These are phyloP conservation scores for Tinamus major DNA, from an alignment of 2,797 vertebrate species.

Conservation along the genomic window DNA sequence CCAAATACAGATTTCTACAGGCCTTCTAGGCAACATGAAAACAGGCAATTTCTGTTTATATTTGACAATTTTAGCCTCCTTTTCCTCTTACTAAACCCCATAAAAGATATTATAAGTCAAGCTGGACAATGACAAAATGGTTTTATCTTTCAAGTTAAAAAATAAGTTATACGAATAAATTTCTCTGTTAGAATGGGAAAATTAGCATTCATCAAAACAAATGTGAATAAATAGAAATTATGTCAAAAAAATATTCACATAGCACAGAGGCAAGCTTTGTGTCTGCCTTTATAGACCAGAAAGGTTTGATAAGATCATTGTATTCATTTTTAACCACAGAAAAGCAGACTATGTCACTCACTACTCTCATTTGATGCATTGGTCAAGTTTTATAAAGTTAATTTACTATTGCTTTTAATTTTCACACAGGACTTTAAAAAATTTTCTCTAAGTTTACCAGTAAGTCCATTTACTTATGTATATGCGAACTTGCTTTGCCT, in stretches of 20 bases:
- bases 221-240: neutral
- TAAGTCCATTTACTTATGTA: neutral
- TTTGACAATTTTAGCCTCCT: neutral
- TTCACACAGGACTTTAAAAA: neutral
- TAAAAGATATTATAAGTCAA: neutral
- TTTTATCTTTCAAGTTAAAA: neutral
- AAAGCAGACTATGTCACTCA: neutral
- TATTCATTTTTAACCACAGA: neutral
- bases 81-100: neutral
- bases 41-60: neutral
- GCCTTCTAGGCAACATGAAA: neutral
- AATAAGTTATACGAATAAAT: neutral
- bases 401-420: neutral
- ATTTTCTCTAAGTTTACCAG: neutral
- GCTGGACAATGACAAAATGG: fast-evolving
- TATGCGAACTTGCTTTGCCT: neutral
- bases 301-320: neutral
- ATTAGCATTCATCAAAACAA: neutral
- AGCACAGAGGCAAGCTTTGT: neutral
- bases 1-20: neutral
- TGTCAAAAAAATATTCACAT: neutral
- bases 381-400: neutral
- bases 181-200: neutral
- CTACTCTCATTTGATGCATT: neutral
- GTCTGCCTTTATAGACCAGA: neutral